Percentiles rank a stretch among this genome's conserved stretches.
Conservation (phyloP, 30 jellyfish, hydroid and myxozoan species). For the Aurelia sp. region DNA sequence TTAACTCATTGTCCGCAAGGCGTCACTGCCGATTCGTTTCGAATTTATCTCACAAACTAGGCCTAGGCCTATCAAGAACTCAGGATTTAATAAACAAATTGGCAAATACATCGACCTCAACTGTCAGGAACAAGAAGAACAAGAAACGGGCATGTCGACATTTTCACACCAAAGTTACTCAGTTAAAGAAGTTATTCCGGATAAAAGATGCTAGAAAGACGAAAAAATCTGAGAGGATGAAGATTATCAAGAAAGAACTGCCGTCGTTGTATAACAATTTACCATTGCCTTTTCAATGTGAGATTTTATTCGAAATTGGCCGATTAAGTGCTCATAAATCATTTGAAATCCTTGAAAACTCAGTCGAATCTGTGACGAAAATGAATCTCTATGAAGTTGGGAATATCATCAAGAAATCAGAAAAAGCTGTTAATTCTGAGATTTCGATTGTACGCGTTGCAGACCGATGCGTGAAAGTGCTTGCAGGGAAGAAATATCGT, state of each 20-base stretch:
- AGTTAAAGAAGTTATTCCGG: slow-evolving; percentile 38
- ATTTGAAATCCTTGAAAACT: slow-evolving; percentile 27
- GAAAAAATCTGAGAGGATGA: slow-evolving; percentile 1
- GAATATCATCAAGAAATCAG: slow-evolving; percentile 56
- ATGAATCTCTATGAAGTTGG: slow-evolving; percentile 66
- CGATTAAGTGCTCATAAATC: slow-evolving; percentile 42
- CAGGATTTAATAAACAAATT: slow-evolving; percentile 43
- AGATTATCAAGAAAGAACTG: slow-evolving; percentile 19
- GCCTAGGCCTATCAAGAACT: slow-evolving; percentile 41
- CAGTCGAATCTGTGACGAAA: slow-evolving; percentile 51
- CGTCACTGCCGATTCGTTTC: slow-evolving; percentile 56
- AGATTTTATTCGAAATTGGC: slow-evolving; percentile 67
- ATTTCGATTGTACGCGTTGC: slow-evolving; percentile 57
- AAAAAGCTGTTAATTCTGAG: slow-evolving; percentile 29
- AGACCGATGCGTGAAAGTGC: slow-evolving; percentile 72
- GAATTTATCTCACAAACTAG: slow-evolving; percentile 28
- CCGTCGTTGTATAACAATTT: slow-evolving; percentile 55
- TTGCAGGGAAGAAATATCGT: slow-evolving; percentile 63
- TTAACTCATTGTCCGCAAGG: slow-evolving; percentile 43
- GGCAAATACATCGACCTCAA: not conserved
- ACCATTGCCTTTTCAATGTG: slow-evolving; percentile 81
- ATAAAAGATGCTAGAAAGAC: not conserved
- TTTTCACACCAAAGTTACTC: slow-evolving; percentile 26
- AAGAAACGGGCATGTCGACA: slow-evolving; percentile 42
- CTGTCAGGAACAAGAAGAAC: not conserved